Conservation (phyloP, 2,113 vertebrate species). For the Empidonax traillii region DNA sequence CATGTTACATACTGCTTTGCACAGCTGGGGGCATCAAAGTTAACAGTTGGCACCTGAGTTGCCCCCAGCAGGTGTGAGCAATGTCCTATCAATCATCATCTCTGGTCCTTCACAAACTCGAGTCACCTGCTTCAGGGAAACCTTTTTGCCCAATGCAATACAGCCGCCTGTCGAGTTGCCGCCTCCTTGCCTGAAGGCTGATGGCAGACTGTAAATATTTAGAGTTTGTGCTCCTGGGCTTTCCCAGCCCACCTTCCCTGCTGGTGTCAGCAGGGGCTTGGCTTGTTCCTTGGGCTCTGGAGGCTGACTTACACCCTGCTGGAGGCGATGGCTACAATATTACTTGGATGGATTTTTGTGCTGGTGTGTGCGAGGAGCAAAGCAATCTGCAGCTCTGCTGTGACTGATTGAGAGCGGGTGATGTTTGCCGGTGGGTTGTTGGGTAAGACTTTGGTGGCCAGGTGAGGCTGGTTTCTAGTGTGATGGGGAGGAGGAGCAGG, state of each 20-base stretch:
- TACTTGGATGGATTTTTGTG: fast-evolving
- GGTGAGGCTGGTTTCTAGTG: not conserved
- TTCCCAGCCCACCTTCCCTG: not conserved
- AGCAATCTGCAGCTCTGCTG: fast-evolving
- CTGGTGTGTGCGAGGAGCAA: not conserved
- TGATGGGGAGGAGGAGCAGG: too few relatives aligned
- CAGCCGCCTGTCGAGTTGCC: not conserved
- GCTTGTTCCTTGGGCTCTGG: not conserved
- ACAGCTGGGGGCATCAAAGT: not conserved
- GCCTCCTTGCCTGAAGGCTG: conserved; percentile 8
- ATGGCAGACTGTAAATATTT: conserved; percentile 37
- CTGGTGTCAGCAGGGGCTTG: not conserved
- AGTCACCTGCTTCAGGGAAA: not conserved
- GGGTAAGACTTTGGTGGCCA: not conserved
- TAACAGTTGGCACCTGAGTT: not conserved
- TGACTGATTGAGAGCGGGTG: fast-evolving
- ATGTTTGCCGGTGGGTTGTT: not conserved
- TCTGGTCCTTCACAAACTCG: not conserved
- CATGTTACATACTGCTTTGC: not conserved
- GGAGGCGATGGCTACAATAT: not conserved
- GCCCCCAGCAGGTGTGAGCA: not conserved
- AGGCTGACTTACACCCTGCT: not conserved
- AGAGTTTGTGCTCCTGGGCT: not conserved
- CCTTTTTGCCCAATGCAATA: fast-evolving
- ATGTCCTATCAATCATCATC: not conserved